Evolutionary conservation across 2,113 vertebrate species (phyloP), one percentile per base, ranked within the genome.

Genomic region (Pontoporia blainvillei): DNA sequence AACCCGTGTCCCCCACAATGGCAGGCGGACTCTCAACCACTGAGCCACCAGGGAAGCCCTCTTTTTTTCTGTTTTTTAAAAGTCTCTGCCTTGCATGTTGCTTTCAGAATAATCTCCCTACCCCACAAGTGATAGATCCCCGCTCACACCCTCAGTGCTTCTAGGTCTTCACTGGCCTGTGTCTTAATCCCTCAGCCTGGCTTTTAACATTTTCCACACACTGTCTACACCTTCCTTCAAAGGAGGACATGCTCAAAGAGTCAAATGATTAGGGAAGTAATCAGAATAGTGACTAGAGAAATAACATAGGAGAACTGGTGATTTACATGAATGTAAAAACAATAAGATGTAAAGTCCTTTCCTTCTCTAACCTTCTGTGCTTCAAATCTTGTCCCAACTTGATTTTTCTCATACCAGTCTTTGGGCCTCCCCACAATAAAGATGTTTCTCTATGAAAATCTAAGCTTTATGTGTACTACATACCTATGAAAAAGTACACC

Each of bases 11-110:
- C 44, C 44, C 44, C 0, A 9, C 44, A 46, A 0, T 0, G 9
- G 44, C 44, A 46, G 44, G 44, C 9, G 44, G 44, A 2, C 44
- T 46, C 44, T 46, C 44, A 46, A 46, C 44, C 44, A 46, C 44
- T 10, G 10, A 0, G 44, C 44, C 44, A 46, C 44, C 44, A 46
- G 44, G 44, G 44, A 46, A 46, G 44, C 44, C 2, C 10, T 2
- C 44, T 46, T 46, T 46, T 46, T 46, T 46, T 46, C 3, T 57
- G 0, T 39, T 76, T 78, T 44, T 52, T 44, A 21, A 29, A 62
- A 86, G 10, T 2, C 0, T 2, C 0, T 2, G 82, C 1, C 31
- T 73, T 54, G 5, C 7, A 31, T 46, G 31, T 5, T 21, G 23
- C 14, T 62, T 84, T n/a, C 31, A 44, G 27, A 92, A 83, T 61